Evolutionary conservation across 1,140 invertebrate genomes (phyloP).

Genomic region (Brachionus asplanchnoidis): DNA sequence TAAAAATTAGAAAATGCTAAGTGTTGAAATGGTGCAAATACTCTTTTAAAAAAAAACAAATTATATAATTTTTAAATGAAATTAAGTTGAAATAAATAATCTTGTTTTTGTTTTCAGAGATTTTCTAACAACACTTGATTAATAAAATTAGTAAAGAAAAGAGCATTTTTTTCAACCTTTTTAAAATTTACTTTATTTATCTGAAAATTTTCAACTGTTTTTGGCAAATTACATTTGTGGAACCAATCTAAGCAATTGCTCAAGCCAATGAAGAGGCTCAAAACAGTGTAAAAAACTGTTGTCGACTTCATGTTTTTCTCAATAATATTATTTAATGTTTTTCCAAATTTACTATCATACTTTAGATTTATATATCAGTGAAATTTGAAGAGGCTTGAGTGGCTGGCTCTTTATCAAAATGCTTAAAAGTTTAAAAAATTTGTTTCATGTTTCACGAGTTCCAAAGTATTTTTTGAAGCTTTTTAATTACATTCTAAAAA

Average conservation of each 20-base stretch:
- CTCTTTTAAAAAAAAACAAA: not conserved
- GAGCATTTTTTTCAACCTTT: not conserved
- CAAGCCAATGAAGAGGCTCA: not conserved
- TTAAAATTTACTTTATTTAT: not conserved
- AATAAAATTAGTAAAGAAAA: not conserved
- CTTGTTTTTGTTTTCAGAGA: not conserved
- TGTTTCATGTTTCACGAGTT: not conserved
- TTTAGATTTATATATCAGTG: not conserved
- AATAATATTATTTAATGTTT: not conserved
- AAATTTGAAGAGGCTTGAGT: not conserved
- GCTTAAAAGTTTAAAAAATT: not conserved
- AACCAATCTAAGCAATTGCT: not conserved
- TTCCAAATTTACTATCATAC: not conserved
- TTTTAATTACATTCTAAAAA: not conserved
- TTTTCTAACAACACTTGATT: no score
- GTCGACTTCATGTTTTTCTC: not conserved
- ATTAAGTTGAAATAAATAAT: not conserved
- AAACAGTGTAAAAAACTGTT: not conserved
- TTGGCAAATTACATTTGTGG: not conserved
- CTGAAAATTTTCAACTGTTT: conserved; percentile 10
- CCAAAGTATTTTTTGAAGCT: not conserved
- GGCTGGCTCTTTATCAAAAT: not conserved
- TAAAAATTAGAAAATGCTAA: not conserved
- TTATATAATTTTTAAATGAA: not conserved
- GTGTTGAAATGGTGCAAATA: not conserved